Evolutionary conservation across 2,888 invertebrate species (phyloP), one percentile per base, ranked within the genome.

Genomic region (Galerucella nymphaeae): DNA sequence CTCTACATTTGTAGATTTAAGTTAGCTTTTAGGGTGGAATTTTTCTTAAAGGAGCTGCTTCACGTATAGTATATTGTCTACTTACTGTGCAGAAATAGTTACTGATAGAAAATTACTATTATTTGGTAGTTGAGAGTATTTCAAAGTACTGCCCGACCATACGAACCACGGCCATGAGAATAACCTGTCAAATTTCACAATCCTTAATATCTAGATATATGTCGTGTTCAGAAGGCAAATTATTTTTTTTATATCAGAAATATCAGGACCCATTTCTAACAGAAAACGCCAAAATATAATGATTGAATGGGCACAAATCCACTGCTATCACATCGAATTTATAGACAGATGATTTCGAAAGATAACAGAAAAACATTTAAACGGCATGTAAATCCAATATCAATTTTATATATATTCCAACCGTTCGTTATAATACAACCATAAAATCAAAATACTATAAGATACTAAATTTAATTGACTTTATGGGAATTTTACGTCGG

Each of bases 341-440:
- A 70, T 67, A 63, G 50, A 64, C 67, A 70, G 55, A 63, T 70
- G 67, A 73, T 64, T 70, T 18, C 66, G 10, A 41, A n/a, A 68
- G 73, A 73, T 73, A 73, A 73, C 66, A 42, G 55, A 73, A 55
- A 73, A 73, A 73, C 67, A 73, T 70, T 73, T 70, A 73, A 70
- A 58, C 70, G 59, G 64, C 73, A 73, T 73, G 73, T 73, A 73
- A 73, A 73, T 59, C 70, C 64, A 67, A 67, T 73, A 50, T 42
- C 23, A 64, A 58, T 63, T 70, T 70, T 63, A 71, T 73, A 42
- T 66, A 73, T 20, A 59, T 66, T 48, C 18, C 38, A 11, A 23
- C 6, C 41, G 59, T 68, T 67, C 48, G 42, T 23, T 55, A 41
- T 55, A 69, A 30, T 62, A 53, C 50, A 41, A 61, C 62, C 62